phyloP scores from a whole-genome alignment of 2,797 vertebrate genomes.

The Varecia variegata region DNA sequence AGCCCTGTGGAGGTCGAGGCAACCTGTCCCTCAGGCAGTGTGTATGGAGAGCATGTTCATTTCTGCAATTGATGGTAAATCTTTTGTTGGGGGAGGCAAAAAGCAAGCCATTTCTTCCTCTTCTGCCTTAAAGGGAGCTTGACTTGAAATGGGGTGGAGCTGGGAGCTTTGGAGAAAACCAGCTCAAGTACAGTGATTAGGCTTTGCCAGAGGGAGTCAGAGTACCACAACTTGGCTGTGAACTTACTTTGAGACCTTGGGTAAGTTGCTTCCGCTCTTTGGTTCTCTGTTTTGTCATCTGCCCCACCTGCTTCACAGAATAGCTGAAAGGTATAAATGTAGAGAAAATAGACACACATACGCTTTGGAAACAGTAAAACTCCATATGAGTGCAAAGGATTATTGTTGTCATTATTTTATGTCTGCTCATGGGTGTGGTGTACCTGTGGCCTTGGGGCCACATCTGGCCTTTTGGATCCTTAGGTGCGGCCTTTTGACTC shows the following conservation, averaged over 20 bases:
- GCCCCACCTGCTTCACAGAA: not conserved
- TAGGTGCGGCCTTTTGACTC: not conserved
- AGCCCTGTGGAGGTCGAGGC: not conserved
- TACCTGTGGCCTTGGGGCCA: not conserved
- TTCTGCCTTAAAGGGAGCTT: slow-evolving; percentile 26
- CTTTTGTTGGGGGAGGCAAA: not conserved
- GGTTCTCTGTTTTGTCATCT: not conserved
- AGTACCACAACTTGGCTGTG: not conserved
- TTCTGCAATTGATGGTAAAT: slow-evolving; percentile 34
- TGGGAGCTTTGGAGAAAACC: not conserved
- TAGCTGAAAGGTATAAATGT: not conserved
- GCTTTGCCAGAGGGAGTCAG: not conserved
- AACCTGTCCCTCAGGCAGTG: slow-evolving; percentile 31
- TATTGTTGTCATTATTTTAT: slow-evolving; percentile 8
- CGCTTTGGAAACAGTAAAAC: not conserved
- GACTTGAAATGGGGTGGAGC: not conserved
- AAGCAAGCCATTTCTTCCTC: not conserved
- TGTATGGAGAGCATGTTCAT: not conserved
- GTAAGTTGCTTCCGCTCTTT: not conserved
- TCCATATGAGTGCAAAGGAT: not conserved
- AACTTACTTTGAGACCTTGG: slow-evolving; percentile 4
- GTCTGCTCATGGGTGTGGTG: not conserved
- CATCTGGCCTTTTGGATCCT: not conserved
- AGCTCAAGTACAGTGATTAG: not conserved
- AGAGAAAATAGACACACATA: not conserved